Evolutionary conservation across 2,797 vertebrate genomes (phyloP), one percentile per base, ranked within the genome.

Genomic region (Telmatherina bonti): DNA sequence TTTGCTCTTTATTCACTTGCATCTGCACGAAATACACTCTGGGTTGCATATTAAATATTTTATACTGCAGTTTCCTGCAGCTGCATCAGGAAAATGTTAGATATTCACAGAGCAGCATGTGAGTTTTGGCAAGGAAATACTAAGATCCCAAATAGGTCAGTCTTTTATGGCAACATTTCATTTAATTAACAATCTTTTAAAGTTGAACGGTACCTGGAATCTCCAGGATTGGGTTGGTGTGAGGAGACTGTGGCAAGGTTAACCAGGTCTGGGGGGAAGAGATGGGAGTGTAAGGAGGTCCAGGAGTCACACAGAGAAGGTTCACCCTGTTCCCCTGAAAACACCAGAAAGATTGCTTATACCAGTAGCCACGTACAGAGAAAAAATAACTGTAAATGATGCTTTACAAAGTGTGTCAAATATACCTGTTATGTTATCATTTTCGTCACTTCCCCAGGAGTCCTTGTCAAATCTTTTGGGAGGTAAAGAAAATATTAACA

Each of bases 361-460:
- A 66, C 0, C n/a, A n/a, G 20, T 5, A 3, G 20, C 27, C 35
- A 31, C 36, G 33, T 20, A 9, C 7, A 13, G 63, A 7, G 51
- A 10, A 58, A 5, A 15, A 7, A 63, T 47, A 29, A 24, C 1
- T 52, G 22, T 55, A 41, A 4, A 30, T 55, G 13, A 22, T 63
- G 0, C 15, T 27, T 29, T 53, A 27, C 12, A 27, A 15, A 13
- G 51, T 53, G 22, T 27, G 45, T 64, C n/a, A 78, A 55, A 73
- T 12, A 22, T 74, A 93, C 93, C 91, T 87, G 89, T 43, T 18
- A 82, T 70, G 30, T 83, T 91, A 15, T 92, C 92, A 9, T 92
- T 92, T 24, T 95, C 94, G 72, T 95, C 88, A 61, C 93, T 95
- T 67, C 81, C 86, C 82, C 92, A 93, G 0, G 84, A 92, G 27